Evolutionary conservation across 2,113 vertebrate genomes (phyloP).

Genomic region (Oxygymnocypris stewartii): DNA sequence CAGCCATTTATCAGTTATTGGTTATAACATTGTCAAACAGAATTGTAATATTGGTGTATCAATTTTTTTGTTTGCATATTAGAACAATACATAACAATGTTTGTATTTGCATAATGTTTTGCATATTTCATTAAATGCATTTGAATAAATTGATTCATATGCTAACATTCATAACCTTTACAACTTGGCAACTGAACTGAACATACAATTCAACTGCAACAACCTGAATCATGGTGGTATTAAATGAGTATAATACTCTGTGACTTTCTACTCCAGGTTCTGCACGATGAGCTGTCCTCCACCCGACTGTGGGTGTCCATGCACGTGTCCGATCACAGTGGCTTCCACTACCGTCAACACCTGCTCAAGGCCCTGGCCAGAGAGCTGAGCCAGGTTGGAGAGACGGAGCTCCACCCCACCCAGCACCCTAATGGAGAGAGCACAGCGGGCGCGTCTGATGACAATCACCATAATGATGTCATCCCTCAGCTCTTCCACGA

Average conservation of each 20-base stretch:
- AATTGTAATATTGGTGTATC: background rate
- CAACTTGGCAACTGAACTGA: background rate
- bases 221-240: background rate
- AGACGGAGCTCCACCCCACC: constrained; percentile 61
- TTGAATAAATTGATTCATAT: background rate
- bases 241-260: background rate
- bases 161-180: background rate
- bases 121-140: background rate
- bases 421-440: constrained; percentile 73
- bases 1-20: background rate
- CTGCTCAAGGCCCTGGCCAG: constrained; percentile 84
- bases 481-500: constrained; percentile 77
- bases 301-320: constrained; percentile 90
- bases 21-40: background rate
- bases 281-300: constrained; percentile 89
- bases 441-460: constrained; percentile 40
- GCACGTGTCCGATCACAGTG: constrained; percentile 97
- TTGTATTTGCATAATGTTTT: background rate
- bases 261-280: constrained; percentile 74
- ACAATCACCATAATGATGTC: constrained; percentile 46
- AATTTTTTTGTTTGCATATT: background rate
- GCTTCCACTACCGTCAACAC: constrained; percentile 98
- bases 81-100: background rate
- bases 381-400: constrained; percentile 66
- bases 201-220: background rate